A percentile compares a stretch with the other conserved stretches of the same genome.
Evolutionary conservation across 2,113 vertebrate species (phyloP).

Genomic region (Cinclus cinclus): DNA sequence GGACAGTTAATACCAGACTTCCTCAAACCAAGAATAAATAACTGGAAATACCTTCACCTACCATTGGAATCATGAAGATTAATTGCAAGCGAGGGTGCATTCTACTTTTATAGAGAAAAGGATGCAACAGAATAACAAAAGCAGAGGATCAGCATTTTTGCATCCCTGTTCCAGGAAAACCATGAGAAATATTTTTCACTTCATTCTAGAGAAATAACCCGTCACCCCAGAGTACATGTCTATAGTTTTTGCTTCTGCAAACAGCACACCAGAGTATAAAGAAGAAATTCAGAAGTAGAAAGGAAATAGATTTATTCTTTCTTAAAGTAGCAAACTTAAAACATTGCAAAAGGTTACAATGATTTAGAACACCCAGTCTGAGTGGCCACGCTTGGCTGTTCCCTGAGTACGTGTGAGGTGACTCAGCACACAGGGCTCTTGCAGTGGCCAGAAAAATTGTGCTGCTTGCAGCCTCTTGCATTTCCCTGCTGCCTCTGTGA

Average conservation of each 20-base stretch:
- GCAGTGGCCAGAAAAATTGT: background rate
- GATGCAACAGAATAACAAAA: background rate
- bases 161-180: background rate
- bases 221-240: background rate
- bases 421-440: slow-evolving; percentile 9
- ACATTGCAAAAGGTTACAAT: slow-evolving; percentile 64
- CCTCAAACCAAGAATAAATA: background rate
- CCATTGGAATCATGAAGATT: background rate
- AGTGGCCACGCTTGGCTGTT: slow-evolving; percentile 61
- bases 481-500: background rate
- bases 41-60: background rate
- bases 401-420: slow-evolving; percentile 53
- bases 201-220: background rate
- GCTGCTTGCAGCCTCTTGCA: background rate
- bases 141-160: background rate
- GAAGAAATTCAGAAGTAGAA: slow-evolving; percentile 44
- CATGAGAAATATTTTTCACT: background rate
- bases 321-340: slow-evolving; percentile 61
- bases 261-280: background rate
- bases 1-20: slow-evolving; percentile 23
- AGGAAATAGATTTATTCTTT: slow-evolving; percentile 18
- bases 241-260: background rate
- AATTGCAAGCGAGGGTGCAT: background rate
- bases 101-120: background rate
- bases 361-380: slow-evolving; percentile 60